Evolutionary conservation across 2,888 invertebrate species (phyloP), one percentile per base, ranked within the genome.

Genomic region (Apeira syringaria): DNA sequence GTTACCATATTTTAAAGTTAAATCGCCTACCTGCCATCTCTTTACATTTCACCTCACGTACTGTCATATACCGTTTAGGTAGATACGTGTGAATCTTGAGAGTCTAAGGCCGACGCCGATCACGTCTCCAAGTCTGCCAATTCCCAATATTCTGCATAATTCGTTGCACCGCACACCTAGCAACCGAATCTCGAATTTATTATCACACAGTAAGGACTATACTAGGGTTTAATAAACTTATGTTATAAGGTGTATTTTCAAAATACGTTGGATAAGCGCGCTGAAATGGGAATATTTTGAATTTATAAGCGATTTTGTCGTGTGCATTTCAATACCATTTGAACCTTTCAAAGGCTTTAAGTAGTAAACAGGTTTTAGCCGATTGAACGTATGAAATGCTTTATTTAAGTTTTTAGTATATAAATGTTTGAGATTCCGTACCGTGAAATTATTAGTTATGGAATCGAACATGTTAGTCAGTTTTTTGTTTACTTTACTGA

Each of bases 121-220:
- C 82, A 78, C 78, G 78, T 80, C 52, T 32, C 45, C 20, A 40
- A 56, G 64, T 63, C 72, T 74, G 64, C 69, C 74, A 73, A 68
- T 79, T 69, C 64, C 64, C 72, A 72, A 76, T 77, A 77, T 65
- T 73, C 70, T 59, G 67, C 64, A 70, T 78, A 70, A 74, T 69
- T 50, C 39, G 48, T 39, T 55, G 53, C 48, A 49, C 40, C 53
- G 47, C 34, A 38, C 44, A 38, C 25, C 25, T 29, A 2, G 25
- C 29, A 20, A 33, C 30, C 0, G 3, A 22, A 33, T 29, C 35
- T 38, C 34, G 30, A 12, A 34, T 40, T 32, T 55, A 51, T 22
- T 31, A 5, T 43, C 18, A 40, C 18, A 34, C 10, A 0, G 32
- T 49, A 51, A 18, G 26, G 36, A 5, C 5, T 12, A 41, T 5